A percentile compares a stretch with the other conserved stretches of the same genome.
Conservation (phyloP, 2,888 invertebrate species). For the Sisyra terminalis region DNA sequence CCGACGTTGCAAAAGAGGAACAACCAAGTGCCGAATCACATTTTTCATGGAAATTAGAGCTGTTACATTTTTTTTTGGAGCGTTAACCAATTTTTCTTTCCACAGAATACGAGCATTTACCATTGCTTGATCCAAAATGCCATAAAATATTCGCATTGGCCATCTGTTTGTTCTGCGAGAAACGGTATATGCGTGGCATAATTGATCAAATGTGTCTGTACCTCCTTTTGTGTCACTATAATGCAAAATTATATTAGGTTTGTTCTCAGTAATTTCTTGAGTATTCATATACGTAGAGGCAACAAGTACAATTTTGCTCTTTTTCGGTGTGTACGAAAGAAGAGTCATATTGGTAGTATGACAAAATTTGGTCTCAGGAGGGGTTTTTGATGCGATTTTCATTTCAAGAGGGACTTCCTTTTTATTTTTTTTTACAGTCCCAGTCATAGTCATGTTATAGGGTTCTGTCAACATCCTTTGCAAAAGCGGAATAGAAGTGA, state of each 20-base stretch:
- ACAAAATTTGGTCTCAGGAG: conserved; percentile 12
- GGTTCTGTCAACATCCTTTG: too few species aligned
- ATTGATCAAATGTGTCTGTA: conserved; percentile 11
- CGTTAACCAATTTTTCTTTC: not conserved
- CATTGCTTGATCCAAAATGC: conserved; percentile 9
- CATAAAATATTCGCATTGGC: conserved; percentile 11
- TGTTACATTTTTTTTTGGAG: too few species aligned
- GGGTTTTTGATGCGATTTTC: conserved; percentile 12
- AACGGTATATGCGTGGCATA: conserved; percentile 11
- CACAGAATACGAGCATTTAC: not conserved
- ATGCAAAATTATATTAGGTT: conserved; percentile 11
- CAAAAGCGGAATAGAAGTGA: too few species aligned
- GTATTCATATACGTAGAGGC: conserved; percentile 11
- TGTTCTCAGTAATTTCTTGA: conserved; percentile 9
- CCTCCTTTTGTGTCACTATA: conserved; percentile 12
- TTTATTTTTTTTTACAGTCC: too few species aligned
- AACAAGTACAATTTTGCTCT: conserved; percentile 10
- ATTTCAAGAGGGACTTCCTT: too few species aligned
- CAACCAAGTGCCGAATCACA: too few species aligned
- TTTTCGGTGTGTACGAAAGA: conserved; percentile 15
- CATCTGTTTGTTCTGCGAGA: conserved; percentile 10
- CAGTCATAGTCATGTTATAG: too few species aligned
- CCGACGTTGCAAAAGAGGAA: too few species aligned
- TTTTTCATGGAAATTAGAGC: too few species aligned
- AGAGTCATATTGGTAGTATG: conserved; percentile 17